phyloP scores from a whole-genome alignment of 2,888 invertebrate genomes.

The Yponomeuta evonymella region DNA sequence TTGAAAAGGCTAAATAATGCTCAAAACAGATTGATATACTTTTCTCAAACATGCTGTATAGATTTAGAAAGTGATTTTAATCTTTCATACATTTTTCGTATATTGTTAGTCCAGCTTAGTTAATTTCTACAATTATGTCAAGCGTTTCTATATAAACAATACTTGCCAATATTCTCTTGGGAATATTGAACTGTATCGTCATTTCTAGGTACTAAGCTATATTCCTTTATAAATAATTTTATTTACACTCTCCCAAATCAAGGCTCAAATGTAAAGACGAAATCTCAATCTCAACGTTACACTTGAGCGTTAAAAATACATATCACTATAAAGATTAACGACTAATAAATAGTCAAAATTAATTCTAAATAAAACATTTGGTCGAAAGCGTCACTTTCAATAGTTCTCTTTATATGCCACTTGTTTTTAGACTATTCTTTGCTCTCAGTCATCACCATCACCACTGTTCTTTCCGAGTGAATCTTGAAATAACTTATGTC shows the following conservation, averaged over 20 bases:
- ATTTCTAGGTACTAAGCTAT: background rate
- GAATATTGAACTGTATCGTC: background rate
- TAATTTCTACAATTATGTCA: slow-evolving; percentile 1
- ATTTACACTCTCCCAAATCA: background rate
- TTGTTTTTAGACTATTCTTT: background rate
- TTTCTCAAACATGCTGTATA: background rate
- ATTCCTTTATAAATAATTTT: slow-evolving; percentile 8
- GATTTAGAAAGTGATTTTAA: background rate
- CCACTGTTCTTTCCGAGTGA: background rate
- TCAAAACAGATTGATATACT: background rate
- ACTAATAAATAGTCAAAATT: background rate
- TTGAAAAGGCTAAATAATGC: background rate
- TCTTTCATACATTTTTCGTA: background rate
- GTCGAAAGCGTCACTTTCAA: background rate
- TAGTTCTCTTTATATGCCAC: background rate
- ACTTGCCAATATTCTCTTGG: background rate
- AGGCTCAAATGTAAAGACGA: background rate
- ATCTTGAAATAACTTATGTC: too few relatives aligned
- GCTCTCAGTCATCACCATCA: background rate
- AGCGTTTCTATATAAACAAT: background rate
- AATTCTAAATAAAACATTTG: background rate
- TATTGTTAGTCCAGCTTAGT: slow-evolving; percentile 4
- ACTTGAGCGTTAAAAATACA: background rate
- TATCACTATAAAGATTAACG: background rate
- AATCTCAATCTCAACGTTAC: background rate